Conservation (phyloP, 2,113 vertebrate genomes). For the Channa maculata region DNA sequence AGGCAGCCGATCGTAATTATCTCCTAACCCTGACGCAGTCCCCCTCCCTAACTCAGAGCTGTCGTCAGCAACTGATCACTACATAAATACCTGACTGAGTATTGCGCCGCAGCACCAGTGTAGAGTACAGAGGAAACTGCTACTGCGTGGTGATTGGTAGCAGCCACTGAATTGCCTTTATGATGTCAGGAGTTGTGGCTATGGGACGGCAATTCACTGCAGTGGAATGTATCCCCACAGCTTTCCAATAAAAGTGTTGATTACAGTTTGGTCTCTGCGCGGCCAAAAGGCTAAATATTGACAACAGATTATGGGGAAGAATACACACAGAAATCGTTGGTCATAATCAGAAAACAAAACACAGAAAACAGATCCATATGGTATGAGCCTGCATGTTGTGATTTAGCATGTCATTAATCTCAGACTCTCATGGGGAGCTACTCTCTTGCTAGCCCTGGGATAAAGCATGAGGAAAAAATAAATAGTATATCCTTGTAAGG, state of each 20-base stretch:
- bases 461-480: conserved; percentile 18
- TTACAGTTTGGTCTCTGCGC: neutral
- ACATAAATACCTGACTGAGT: conserved; percentile 62
- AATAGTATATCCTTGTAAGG: conserved; percentile 18
- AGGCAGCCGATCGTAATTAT: conserved; percentile 55
- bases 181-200: conserved; percentile 29
- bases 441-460: conserved; percentile 34
- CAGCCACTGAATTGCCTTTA: conserved; percentile 2
- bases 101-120: neutral
- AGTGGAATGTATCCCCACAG: neutral
- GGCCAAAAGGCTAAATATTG: neutral
- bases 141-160: conserved; percentile 26
- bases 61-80: conserved; percentile 55
- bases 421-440: conserved; percentile 49
- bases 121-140: conserved; percentile 29
- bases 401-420: conserved; percentile 69
- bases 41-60: conserved; percentile 55
- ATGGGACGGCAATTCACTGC: conserved; percentile 13
- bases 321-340: neutral
- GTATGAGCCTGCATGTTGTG: conserved; percentile 35
- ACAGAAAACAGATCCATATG: conserved; percentile 26
- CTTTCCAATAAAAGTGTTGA: conserved; percentile 4
- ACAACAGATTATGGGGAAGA: neutral
- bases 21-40: conserved; percentile 18
- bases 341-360: conserved; percentile 16